A percentile compares a stretch with the other conserved stretches of the same genome.
Evolutionary conservation across 2,888 invertebrate genomes (phyloP).

Genomic region (Lamellibrachia satsuma): DNA sequence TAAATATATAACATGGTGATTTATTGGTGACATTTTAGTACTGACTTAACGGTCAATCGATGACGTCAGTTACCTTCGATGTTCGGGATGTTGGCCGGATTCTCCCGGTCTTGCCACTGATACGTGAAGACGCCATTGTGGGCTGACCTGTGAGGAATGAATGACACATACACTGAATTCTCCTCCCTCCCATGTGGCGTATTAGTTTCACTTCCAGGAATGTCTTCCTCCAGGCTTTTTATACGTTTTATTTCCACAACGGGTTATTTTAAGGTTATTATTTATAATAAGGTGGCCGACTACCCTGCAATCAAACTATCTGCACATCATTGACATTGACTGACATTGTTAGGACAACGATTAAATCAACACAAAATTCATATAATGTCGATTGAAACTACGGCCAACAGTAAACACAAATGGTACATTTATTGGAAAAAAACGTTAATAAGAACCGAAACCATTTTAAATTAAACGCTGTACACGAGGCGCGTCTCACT

Average conservation of each 20-base stretch:
- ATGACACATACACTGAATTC: not conserved
- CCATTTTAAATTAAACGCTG: too few relatives aligned
- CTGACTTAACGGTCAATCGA: not conserved
- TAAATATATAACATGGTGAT: not conserved
- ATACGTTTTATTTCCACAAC: not conserved
- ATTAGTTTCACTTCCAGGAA: not conserved
- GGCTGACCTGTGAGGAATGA: slow-evolving; percentile 55
- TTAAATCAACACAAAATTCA: too few relatives aligned
- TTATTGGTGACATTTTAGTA: not conserved
- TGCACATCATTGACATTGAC: too few relatives aligned
- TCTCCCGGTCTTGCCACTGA: slow-evolving; percentile 61
- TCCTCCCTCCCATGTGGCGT: not conserved
- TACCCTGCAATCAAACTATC: too few relatives aligned
- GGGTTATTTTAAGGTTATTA: slow-evolving; percentile 3
- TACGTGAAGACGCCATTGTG: slow-evolving; percentile 63
- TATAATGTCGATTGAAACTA: too few relatives aligned
- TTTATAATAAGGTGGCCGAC: not conserved
- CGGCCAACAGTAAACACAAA: too few relatives aligned
- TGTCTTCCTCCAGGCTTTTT: not conserved
- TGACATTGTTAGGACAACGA: too few relatives aligned
- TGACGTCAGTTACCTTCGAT: slow-evolving; percentile 55
- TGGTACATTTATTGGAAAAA: too few relatives aligned
- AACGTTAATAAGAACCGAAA: too few relatives aligned
- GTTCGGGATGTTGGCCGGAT: slow-evolving; percentile 61
- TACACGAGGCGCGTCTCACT: too few relatives aligned